Percentiles rank a stretch among this genome's conserved stretches.
Evolutionary conservation across 1,140 invertebrate species (phyloP).

Genomic region (Drosophila littoralis): DNA sequence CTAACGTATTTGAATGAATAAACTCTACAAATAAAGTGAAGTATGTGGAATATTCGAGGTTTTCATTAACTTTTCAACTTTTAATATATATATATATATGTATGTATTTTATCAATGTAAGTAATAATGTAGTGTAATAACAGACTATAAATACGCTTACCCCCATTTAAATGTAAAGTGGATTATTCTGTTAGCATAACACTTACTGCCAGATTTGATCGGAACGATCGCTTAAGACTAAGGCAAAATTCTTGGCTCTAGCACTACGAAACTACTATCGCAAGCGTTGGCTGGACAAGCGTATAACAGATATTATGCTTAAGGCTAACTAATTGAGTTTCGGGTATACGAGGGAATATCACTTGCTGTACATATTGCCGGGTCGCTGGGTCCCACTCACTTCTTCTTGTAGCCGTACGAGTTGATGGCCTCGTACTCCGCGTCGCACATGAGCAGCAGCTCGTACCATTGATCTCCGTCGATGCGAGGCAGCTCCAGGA

Average conservation of each 20-base stretch:
- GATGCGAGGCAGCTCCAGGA: constrained; percentile 87
- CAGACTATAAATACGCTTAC: constrained; percentile 70
- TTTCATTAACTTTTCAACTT: constrained; percentile 18
- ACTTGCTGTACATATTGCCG: constrained; percentile 49
- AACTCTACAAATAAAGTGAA: constrained; percentile 31
- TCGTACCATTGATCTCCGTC: constrained; percentile 90
- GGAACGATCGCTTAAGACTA: constrained; percentile 58
- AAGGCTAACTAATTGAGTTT: constrained; percentile 44
- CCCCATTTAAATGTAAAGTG: constrained; percentile 54
- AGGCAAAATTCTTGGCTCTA: constrained; percentile 69
- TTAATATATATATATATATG: constrained; percentile 16
- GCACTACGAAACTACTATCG: constrained; percentile 28
- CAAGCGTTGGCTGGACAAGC: constrained; percentile 48
- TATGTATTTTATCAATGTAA: constrained; percentile 28
- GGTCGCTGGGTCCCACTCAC: constrained; percentile 5
- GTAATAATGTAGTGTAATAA: constrained; percentile 43
- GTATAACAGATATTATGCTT: constrained; percentile 62
- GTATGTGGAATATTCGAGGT: background rate
- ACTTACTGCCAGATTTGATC: constrained; percentile 48
- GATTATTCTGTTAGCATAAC: constrained; percentile 40
- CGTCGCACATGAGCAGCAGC: constrained; percentile 88
- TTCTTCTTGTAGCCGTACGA: constrained; percentile 90
- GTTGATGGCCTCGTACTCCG: constrained; percentile 91
- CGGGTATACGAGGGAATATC: constrained; percentile 58
- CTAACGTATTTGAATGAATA: constrained; percentile 8